Evolutionary conservation across 1,140 invertebrate species (phyloP).

Genomic region (Tetramorium simillimum): DNA sequence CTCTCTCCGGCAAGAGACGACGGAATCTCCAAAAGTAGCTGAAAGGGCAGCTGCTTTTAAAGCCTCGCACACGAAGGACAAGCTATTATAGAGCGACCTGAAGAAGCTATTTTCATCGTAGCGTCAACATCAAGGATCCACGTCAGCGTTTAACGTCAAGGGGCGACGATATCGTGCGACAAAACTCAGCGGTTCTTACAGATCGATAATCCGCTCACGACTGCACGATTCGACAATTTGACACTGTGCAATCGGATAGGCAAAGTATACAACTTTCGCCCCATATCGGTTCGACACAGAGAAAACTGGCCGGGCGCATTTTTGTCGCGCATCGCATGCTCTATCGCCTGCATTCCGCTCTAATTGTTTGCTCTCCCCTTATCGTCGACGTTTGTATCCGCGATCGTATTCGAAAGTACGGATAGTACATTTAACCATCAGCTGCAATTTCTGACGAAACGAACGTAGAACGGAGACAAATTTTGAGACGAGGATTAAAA

Average conservation of each 20-base stretch:
- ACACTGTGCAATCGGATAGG: background rate
- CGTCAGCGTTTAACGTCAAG: conserved; percentile 16
- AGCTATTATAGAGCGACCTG: background rate
- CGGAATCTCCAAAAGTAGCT: background rate
- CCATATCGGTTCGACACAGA: background rate
- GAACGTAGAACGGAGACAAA: background rate
- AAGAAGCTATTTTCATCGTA: conserved; percentile 5
- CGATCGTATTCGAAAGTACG: conserved; percentile 10
- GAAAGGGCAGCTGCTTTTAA: no score
- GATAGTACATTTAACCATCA: background rate
- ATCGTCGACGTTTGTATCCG: background rate
- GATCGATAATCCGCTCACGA: background rate
- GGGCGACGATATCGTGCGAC: background rate
- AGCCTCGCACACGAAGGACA: background rate
- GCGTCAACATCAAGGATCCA: conserved; percentile 28
- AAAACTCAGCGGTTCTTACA: background rate
- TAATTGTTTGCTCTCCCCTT: conserved; percentile 34
- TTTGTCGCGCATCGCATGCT: conserved; percentile 30
- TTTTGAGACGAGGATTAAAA: background rate
- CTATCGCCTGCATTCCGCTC: conserved; percentile 43
- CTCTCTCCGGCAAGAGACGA: background rate
- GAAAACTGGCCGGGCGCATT: conserved; percentile 10
- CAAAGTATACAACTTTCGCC: conserved; percentile 22
- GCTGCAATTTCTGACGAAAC: background rate
- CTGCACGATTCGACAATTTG: background rate